phyloP scores from a whole-genome alignment of 1,140 invertebrate species.

The Drosophila parvula region DNA sequence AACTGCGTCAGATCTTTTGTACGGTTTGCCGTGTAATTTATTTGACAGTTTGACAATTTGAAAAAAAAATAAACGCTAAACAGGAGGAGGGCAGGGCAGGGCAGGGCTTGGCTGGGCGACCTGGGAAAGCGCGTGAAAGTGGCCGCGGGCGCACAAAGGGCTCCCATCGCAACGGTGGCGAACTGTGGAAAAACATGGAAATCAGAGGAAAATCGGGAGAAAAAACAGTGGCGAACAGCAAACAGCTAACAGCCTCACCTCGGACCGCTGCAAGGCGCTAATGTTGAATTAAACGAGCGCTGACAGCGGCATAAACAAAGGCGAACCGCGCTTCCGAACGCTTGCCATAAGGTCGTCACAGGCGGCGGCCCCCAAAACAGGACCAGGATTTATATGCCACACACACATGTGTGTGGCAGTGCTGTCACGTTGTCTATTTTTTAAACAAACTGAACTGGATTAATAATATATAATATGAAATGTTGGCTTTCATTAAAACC shows the following conservation, averaged over 20 bases:
- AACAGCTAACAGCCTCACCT: constrained; percentile 46
- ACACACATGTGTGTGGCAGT: constrained; percentile 22
- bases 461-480: constrained; percentile 10
- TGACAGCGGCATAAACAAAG: constrained; percentile 78
- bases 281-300: constrained; percentile 80
- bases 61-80: constrained; percentile 49
- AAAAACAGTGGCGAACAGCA: constrained; percentile 7
- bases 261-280: constrained; percentile 76
- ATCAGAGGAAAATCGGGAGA: constrained; percentile 22
- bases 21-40: constrained; percentile 70
- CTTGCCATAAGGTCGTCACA: constrained; percentile 41
- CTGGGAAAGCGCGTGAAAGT: constrained; percentile 68
- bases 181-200: constrained; percentile 16
- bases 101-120: constrained; percentile 2
- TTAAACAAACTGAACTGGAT: background rate
- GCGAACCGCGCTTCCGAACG: constrained; percentile 35
- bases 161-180: constrained; percentile 35
- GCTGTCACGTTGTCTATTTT: constrained; percentile 8
- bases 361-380: constrained; percentile 42
- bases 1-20: constrained; percentile 66
- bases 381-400: constrained; percentile 61
- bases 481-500: background rate
- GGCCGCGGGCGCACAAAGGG: constrained; percentile 64
- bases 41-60: constrained; percentile 81
- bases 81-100: constrained; percentile 12